Conservation (phyloP, 2,888 invertebrate species). For the Invenusta paracnida region DNA sequence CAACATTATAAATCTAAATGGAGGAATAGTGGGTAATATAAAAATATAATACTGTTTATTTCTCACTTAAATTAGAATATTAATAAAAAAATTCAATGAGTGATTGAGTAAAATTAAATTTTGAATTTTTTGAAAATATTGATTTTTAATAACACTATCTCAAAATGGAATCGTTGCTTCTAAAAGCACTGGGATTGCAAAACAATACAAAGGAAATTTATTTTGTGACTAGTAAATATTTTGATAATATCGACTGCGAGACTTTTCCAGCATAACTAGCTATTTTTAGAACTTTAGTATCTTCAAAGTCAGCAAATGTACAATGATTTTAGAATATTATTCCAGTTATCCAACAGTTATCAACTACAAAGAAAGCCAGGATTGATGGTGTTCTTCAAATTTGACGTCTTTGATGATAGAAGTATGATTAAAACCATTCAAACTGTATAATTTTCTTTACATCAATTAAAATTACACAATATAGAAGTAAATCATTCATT, state of each 20-base stretch:
- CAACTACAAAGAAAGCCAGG: not conserved
- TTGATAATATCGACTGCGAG: not conserved
- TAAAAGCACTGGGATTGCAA: not conserved
- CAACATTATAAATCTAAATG: no score
- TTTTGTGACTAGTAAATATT: constrained; percentile 16
- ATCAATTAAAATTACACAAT: no score
- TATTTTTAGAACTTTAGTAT: not conserved
- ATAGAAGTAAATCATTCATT: no score
- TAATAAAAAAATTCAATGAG: no score
- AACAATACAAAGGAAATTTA: not conserved
- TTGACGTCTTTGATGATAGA: no score
- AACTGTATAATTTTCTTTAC: no score
- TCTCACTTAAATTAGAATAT: no score
- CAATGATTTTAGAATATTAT: not conserved
- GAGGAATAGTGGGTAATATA: no score
- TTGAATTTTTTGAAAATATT: no score
- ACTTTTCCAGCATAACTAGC: not conserved
- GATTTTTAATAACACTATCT: not conserved
- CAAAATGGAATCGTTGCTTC: not conserved
- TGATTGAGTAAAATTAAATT: no score
- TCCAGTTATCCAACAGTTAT: not conserved
- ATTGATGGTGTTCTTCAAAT: not conserved
- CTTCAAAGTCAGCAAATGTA: not conserved
- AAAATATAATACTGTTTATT: no score
- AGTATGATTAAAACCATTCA: no score